Evolutionary conservation across 2,113 vertebrate genomes (phyloP).

Genomic region (Megalops atlanticus): DNA sequence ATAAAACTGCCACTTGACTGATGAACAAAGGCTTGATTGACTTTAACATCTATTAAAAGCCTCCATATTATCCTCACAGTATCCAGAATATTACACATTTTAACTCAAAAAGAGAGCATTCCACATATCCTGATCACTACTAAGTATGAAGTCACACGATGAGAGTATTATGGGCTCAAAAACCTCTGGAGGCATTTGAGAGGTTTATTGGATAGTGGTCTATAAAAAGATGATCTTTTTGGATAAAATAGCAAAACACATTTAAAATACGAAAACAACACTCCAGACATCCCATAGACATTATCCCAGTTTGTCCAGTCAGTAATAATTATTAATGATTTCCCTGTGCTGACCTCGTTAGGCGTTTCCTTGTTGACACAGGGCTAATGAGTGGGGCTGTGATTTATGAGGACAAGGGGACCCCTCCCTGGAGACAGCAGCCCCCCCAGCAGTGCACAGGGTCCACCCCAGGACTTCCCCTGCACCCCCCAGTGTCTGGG

Average conservation of each 20-base stretch:
- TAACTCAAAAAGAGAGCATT: too few species aligned
- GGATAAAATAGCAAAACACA: conserved; percentile 67
- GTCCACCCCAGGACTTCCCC: neutral
- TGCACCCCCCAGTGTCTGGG: neutral
- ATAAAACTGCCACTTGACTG: neutral
- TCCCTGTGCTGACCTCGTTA: conserved; percentile 14
- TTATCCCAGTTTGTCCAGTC: neutral
- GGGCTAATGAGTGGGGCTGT: conserved; percentile 68
- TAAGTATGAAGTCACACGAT: neutral
- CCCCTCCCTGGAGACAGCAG: conserved; percentile 28
- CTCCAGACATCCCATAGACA: neutral
- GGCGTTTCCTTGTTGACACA: conserved; percentile 58
- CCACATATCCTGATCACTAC: neutral
- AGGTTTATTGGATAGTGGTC: too few species aligned
- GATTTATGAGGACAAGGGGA: conserved; percentile 64
- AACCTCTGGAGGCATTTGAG: too few species aligned
- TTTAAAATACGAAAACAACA: conserved; percentile 70
- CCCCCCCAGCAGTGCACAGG: neutral
- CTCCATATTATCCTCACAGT: too few species aligned
- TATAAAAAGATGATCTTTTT: too few species aligned
- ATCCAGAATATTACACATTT: too few species aligned
- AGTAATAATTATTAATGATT: neutral
- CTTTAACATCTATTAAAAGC: neutral
- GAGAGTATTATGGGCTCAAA: neutral
- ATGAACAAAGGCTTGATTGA: neutral